Conservation (phyloP, 2,888 invertebrate genomes). For the Trissolcus japonicus region DNA sequence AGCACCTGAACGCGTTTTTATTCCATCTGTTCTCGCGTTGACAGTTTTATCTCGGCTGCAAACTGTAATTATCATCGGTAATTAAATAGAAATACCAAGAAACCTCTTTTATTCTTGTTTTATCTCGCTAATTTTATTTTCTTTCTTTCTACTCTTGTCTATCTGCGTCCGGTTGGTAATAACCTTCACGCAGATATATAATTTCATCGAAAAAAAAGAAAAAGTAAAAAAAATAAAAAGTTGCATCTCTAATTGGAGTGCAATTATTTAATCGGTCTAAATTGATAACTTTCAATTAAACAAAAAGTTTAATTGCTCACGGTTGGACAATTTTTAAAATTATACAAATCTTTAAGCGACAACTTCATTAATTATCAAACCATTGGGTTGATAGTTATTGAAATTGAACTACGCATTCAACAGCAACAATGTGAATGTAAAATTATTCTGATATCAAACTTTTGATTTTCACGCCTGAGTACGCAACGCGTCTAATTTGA, state of each 20-base stretch:
- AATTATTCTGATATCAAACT: no score
- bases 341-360: neutral
- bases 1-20: no score
- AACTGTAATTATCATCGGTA: conserved; percentile 14
- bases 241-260: neutral
- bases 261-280: neutral
- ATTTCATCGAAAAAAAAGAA: neutral
- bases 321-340: neutral
- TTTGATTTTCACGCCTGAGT: no score
- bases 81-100: conserved; percentile 17
- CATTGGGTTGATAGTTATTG: no score
- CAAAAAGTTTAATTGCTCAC: neutral
- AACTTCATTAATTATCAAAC: no score
- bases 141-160: neutral
- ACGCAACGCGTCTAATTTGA: no score
- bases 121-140: conserved; percentile 24
- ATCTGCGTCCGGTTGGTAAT: conserved; percentile 21
- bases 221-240: neutral
- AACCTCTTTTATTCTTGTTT: conserved; percentile 24
- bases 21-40: conserved; percentile 5
- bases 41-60: conserved; percentile 5
- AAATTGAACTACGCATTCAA: no score
- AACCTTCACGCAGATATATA: conserved; percentile 4
- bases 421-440: no score
- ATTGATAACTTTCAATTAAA: neutral